Evolutionary conservation across 2,113 vertebrate genomes (phyloP), one percentile per base, ranked within the genome.

Genomic region (Oryzias woworae): DNA sequence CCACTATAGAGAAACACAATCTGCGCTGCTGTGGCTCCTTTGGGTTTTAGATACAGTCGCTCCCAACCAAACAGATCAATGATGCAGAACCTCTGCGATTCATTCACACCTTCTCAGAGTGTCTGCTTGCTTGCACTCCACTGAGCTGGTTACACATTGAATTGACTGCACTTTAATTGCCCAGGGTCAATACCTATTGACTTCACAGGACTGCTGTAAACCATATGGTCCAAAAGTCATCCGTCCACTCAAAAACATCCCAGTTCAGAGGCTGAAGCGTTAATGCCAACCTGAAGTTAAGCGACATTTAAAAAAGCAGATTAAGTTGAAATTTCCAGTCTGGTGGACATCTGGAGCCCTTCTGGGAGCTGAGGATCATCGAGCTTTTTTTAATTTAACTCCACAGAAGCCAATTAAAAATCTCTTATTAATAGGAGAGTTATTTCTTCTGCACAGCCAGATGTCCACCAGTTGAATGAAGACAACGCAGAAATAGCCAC

Each of bases 121-220:
- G 53, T 22, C 69, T 81, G 61, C 58, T 66, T 53, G 52, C 62
- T 56, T 59, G 53, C 47, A 66, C 71, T 77, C 66, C 68, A 73
- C 85, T 85, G 80, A 77, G 77, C 62, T 51, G 75, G 81, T 85
- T 87, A 88, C 85, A 83, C 78, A 70, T 70, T 83, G 79, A 91
- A 87, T 83, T 87, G 87, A 91, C 87, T 82, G 76, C 73, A 72
- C 42, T 83, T 87, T 83, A 89, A 89, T 87, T 85, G 77, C 66
- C 59, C 59, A 3, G 52, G 77, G 82, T 89, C 88, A 83, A 86
- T 87, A 83, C 53, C 57, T 85, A 90, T 89, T 78, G 87, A 76
- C 86, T 81, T 58, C 20, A 54, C 66, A 52, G 50, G 60, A 18
- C 54, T 56, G 47, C 24, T 78, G 73, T 82, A 73, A 71, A 86